Evolutionary conservation across 1,140 invertebrate genomes (phyloP).

Genomic region (Cherax destructor): DNA sequence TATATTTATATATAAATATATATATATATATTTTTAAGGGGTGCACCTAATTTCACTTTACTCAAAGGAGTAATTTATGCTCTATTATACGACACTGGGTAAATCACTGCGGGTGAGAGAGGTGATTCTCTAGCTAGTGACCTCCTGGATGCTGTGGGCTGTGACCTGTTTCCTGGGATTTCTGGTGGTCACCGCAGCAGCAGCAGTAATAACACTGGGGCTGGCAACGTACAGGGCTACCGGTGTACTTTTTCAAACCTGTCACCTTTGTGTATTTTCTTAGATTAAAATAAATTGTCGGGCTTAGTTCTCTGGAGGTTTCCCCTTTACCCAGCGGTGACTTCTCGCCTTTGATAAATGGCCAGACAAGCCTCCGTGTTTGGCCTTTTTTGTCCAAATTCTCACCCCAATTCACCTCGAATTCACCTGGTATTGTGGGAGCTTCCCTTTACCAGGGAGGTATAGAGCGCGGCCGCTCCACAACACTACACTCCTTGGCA

Average conservation of each 20-base stretch:
- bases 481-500: slow-evolving; percentile 53
- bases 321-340: slow-evolving; percentile 40
- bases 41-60: slow-evolving; percentile 18
- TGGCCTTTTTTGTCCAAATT: slow-evolving; percentile 63
- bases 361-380: slow-evolving; percentile 57
- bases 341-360: slow-evolving; percentile 64
- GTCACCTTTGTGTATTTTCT: slow-evolving; percentile 58
- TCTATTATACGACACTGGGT: slow-evolving; percentile 3
- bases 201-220: neutral
- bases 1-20: neutral
- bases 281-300: slow-evolving; percentile 62
- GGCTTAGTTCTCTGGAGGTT: slow-evolving; percentile 33
- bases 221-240: slow-evolving; percentile 16
- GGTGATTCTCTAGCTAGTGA: neutral
- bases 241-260: slow-evolving; percentile 40
- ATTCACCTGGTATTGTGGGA: slow-evolving; percentile 64
- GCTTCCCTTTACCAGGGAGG: slow-evolving; percentile 28
- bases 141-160: neutral
- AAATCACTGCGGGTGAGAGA: neutral
- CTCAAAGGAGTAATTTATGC: neutral
- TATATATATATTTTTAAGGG: neutral
- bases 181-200: neutral
- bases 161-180: slow-evolving; percentile 25
- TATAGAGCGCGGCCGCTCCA: slow-evolving; percentile 40
- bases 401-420: slow-evolving; percentile 62